Evolutionary conservation across 1,140 invertebrate species (phyloP), one percentile per base, ranked within the genome.

Genomic region (Zaprionus kolodkinae): DNA sequence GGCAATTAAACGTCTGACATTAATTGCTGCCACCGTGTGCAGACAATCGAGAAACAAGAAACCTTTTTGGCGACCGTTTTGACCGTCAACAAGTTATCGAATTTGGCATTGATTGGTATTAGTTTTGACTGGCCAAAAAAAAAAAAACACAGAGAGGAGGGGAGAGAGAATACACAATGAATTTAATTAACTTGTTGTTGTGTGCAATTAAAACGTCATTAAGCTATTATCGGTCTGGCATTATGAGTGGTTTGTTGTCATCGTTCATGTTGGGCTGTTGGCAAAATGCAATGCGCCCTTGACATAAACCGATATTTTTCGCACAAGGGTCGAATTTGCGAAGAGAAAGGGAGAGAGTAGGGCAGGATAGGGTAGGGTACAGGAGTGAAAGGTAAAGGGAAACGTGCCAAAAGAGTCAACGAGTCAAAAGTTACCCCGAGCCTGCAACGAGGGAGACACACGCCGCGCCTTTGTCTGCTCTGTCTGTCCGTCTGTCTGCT

Each of bases 131-230:
- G 80, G 67, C 74, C 64, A 63, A 70, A 55, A 61, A 43, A 71
- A n/a, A 61, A 3, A 40, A 79, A 69, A 79, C 30, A 50, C 10
- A 21, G 21, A 21, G 21, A 2, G 21, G 21, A 21, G 21, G 2
- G 21, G 2, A 1, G 21, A 21, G 45, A 40, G 48, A 40, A 64
- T 36, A 50, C 64, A 78, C 73, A 88, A 88, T 75, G 77, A 76
- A 82, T 64, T 73, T 87, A 89, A 88, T 88, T 84, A 88, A 88
- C 84, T 88, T 84, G 84, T 83, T 88, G 84, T 88, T 88, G 74
- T 72, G 69, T 84, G 82, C 84, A 88, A 88, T 88, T 88, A 88
- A 84, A 88, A 79, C 73, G 78, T 88, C 84, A 88, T 88, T 88
- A 88, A 84, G 84, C 78, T 79, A 88, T 88, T 89, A 88, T 88